These are phyloP conservation scores for Eurytoma adleriae DNA, from an alignment of 2,888 invertebrate species.

Conservation along the genomic window DNA sequence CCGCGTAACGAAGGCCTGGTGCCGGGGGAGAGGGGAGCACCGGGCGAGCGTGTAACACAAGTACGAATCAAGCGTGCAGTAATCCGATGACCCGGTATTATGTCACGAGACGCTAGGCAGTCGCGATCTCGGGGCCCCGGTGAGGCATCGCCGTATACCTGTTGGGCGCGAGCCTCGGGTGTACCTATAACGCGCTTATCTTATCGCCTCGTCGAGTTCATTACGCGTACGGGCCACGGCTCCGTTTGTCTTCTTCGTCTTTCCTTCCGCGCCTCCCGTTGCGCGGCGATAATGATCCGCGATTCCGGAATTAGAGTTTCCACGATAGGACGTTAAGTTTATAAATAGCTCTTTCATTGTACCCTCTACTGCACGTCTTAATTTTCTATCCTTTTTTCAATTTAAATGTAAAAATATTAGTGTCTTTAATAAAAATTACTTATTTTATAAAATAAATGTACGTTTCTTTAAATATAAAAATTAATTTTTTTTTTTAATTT, in stretches of 20 bases:
- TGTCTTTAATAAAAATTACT: no score
- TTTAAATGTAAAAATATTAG: no score
- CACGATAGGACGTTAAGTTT: not conserved
- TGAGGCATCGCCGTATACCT: not conserved
- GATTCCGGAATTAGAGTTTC: not conserved
- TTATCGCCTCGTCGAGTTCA: constrained; percentile 6
- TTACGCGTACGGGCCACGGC: not conserved
- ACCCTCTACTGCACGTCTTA: no score
- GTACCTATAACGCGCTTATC: constrained; percentile 6
- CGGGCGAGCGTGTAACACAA: not conserved
- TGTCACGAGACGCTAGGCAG: not conserved
- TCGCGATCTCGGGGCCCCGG: not conserved
- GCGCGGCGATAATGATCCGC: not conserved
- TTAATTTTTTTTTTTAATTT: no score
- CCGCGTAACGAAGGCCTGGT: not conserved
- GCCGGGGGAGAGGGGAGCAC: not conserved
- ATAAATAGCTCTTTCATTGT: no score
- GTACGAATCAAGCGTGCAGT: constrained; percentile 32
- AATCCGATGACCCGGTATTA: constrained; percentile 38
- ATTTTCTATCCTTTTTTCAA: no score
- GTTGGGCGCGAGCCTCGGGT: not conserved
- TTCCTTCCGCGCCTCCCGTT: not conserved
- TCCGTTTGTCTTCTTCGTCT: not conserved
- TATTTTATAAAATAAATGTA: no score
- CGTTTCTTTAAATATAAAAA: no score